These are phyloP conservation scores for Pentalonia nigronervosa DNA, from an alignment of 1,140 invertebrate genomes.

Conservation along the genomic window DNA sequence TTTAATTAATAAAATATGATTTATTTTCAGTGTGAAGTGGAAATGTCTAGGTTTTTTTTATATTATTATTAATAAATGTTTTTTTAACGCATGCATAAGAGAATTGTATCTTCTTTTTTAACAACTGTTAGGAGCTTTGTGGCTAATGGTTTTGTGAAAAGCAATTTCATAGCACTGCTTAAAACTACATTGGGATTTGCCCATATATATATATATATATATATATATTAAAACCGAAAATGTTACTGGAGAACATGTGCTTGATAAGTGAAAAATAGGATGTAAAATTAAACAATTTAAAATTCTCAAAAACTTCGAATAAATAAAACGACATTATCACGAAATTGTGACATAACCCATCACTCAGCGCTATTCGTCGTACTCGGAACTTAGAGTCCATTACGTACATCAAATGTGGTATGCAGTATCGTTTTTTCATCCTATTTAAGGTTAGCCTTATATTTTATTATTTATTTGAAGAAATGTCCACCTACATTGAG, in stretches of 20 bases:
- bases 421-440: not conserved
- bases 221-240: not conserved
- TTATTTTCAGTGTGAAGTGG: not conserved
- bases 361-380: not conserved
- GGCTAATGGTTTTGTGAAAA: constrained; percentile 49
- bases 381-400: not conserved
- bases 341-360: not conserved
- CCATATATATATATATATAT: no score
- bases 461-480: not conserved
- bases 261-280: constrained; percentile 16
- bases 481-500: not conserved
- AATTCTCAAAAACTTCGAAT: not conserved
- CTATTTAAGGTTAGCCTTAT: not conserved
- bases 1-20: not conserved
- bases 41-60: not conserved
- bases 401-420: not conserved
- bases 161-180: constrained; percentile 20
- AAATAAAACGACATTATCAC: not conserved
- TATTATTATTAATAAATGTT: not conserved
- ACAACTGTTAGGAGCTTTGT: constrained; percentile 10
- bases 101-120: constrained; percentile 12
- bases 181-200: not conserved
- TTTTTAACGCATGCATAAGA: not conserved
- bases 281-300: not conserved
- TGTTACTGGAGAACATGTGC: not conserved